Base-by-base conservation (phyloP, 2,797 vertebrate species). In the Podarcis lilfordi region DNA sequence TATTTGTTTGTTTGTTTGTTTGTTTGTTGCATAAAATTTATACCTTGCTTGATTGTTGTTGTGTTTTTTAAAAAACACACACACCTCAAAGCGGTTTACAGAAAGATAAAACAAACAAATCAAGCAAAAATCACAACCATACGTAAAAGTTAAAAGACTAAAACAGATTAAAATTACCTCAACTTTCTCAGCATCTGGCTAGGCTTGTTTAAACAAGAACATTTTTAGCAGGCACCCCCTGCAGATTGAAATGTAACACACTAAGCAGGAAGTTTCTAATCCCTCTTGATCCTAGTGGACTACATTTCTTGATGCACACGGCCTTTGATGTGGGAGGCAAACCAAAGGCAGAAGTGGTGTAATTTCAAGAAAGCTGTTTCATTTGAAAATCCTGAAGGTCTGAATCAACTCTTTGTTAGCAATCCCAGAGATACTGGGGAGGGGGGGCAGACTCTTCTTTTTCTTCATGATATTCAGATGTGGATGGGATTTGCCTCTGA, bases 401-500 rank as follows among this genome's bases (percentile, higher is more conserved):
- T 66, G 32, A 66, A 40, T 81, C 80, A 79, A 19, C 59, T 37
- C 37, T 55, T 59, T 80, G 3, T 86, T 55, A 86, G 61, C 8
- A 0, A 3, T 74, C 86, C 71, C 19, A 55, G 0, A 66, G 3
- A 0, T 21, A 50, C 27, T 89, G 69, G 81, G 61, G 29, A 2
- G 84, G 45, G 72, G 83, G 29, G 13, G 3, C 8, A 3, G 11
- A 15, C 15, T 29, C 27, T 69, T 82, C 11, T 23, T 74, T 59
- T 35, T 6, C 29, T 83, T 71, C 29, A 23, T 15, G 21, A 72
- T 75, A 21, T 27, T 61, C 32, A 75, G 50, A 74, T 59, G 15
- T 27, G 78, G 85, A 17, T 25, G 77, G 13, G 80, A 74, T 82
- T 87, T 91, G 35, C 50, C 9, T 90, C 4, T 55, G 43, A 27